Conservation (phyloP, 2,888 invertebrate species). For the Salpingus planirostris region DNA sequence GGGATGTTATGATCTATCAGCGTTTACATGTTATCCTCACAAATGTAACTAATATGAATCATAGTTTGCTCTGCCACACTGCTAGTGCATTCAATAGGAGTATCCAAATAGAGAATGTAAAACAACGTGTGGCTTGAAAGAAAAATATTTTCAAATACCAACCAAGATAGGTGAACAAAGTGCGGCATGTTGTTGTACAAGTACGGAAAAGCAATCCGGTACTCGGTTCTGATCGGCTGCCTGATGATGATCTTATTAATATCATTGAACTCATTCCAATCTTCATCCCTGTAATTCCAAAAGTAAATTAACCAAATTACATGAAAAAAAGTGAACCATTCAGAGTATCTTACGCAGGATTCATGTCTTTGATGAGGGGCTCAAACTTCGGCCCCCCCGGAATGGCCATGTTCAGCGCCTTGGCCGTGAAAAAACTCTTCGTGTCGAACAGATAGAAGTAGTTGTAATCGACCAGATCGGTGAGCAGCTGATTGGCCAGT, state of each 20-base stretch:
- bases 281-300: constrained; percentile 72
- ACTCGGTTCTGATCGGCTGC: constrained; percentile 97
- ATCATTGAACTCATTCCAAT: constrained; percentile 99
- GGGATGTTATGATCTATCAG: constrained; percentile 51
- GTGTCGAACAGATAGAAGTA: constrained; percentile 99
- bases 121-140: constrained; percentile 35
- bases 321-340: neutral
- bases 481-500: constrained; percentile 92
- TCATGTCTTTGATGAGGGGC: constrained; percentile 95
- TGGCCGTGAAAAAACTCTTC: constrained; percentile 99
- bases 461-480: constrained; percentile 96
- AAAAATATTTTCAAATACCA: constrained; percentile 39
- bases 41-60: constrained; percentile 48
- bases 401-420: constrained; percentile 98
- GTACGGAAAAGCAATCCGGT: constrained; percentile 98
- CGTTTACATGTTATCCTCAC: constrained; percentile 43
- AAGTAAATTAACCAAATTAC: constrained; percentile 6
- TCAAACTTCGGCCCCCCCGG: constrained; percentile 99
- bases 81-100: constrained; percentile 45
- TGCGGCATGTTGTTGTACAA: constrained; percentile 98
- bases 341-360: constrained; percentile 61
- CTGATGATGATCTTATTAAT: constrained; percentile 99
- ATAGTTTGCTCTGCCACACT: constrained; percentile 46
- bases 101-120: constrained; percentile 38
- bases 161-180: constrained; percentile 98